Evolutionary conservation across 1,140 invertebrate genomes (phyloP).

Genomic region (Microplitis mediator): DNA sequence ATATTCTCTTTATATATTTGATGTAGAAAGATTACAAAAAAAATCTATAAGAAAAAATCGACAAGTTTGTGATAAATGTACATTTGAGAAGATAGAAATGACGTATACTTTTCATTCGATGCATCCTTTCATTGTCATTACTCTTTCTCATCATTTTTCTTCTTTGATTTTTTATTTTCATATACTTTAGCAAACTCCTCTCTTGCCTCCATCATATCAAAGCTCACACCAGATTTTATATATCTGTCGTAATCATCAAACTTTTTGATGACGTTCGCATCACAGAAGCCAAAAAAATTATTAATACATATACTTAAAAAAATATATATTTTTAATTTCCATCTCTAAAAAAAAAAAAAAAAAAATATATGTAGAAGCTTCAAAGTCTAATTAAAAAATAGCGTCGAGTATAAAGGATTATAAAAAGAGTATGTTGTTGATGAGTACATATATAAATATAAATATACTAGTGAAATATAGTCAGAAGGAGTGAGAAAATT

Average conservation of each 20-base stretch:
- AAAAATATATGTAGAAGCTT: not conserved
- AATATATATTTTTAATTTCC: not conserved
- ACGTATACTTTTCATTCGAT: constrained; percentile 16
- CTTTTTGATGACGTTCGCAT: too few relatives aligned
- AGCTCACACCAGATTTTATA: too few relatives aligned
- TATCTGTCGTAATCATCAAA: too few relatives aligned
- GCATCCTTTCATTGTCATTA: constrained; percentile 8
- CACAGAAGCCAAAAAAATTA: too few relatives aligned
- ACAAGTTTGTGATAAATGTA: constrained; percentile 18
- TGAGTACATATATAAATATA: not conserved
- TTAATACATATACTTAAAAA: too few relatives aligned
- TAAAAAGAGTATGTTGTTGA: not conserved
- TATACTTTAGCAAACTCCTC: too few relatives aligned
- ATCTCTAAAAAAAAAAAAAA: not conserved
- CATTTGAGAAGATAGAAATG: constrained; percentile 8
- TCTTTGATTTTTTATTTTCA: not conserved
- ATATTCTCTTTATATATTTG: not conserved
- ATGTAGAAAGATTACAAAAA: constrained; percentile 2
- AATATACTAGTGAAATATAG: not conserved
- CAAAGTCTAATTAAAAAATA: not conserved
- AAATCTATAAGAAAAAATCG: not conserved
- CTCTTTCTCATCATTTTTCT: constrained; percentile 1
- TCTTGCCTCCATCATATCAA: too few relatives aligned
- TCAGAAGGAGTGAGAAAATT: not conserved
- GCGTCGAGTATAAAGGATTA: not conserved